Evolutionary conservation across 1,140 invertebrate species (phyloP).

Genomic region (Drosophila baimaii): DNA sequence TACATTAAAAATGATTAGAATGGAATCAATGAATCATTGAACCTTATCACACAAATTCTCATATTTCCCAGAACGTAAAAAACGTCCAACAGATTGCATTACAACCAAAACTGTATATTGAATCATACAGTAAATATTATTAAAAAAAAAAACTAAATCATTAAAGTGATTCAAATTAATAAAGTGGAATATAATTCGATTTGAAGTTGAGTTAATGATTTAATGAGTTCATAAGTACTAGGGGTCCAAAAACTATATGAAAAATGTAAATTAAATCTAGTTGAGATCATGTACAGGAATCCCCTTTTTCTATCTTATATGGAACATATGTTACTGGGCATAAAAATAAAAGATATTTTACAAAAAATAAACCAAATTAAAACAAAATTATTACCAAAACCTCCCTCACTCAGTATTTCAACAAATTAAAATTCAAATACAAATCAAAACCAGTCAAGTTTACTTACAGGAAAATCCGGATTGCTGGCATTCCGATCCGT

Average conservation of each 20-base stretch:
- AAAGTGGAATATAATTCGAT: neutral
- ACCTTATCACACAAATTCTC: neutral
- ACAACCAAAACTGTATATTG: neutral
- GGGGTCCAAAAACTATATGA: neutral
- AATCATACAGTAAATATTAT: neutral
- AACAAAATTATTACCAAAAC: neutral
- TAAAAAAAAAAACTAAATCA: neutral
- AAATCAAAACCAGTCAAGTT: neutral
- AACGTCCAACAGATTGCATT: too few species aligned
- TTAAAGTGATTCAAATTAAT: neutral
- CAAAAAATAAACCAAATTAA: neutral
- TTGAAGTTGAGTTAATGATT: neutral
- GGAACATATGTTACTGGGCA: neutral
- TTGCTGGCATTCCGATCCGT: conserved; percentile 77
- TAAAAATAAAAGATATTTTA: neutral
- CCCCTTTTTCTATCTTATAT: neutral
- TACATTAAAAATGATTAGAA: neutral
- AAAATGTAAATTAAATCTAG: neutral
- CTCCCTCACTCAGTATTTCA: neutral
- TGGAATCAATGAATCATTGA: neutral
- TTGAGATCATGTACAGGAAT: neutral
- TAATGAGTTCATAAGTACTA: neutral
- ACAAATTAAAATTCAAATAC: neutral
- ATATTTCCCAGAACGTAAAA: neutral
- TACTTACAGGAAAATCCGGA: conserved; percentile 75